phyloP scores from a whole-genome alignment of 2,888 invertebrate species.

The Pristionchus entomophagus region DNA sequence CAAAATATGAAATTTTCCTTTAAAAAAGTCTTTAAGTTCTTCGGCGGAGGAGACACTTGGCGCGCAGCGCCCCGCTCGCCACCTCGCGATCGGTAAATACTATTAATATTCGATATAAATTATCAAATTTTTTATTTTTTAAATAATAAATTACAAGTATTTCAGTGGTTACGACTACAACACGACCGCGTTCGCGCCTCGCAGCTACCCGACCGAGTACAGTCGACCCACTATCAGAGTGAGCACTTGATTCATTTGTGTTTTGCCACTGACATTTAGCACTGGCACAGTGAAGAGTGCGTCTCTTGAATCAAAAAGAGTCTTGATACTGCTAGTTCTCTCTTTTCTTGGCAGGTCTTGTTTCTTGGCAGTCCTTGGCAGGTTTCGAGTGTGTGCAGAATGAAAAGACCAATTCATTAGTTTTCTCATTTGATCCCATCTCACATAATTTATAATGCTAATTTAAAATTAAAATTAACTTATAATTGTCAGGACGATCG shows the following conservation, averaged over 20 bases:
- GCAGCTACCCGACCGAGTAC: neutral
- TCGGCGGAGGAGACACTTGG: neutral
- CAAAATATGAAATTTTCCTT: neutral
- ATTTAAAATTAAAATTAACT: neutral
- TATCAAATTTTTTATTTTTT: neutral
- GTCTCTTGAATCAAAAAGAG: no score
- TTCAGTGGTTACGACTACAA: neutral
- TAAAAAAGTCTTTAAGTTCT: no score
- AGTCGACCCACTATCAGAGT: neutral
- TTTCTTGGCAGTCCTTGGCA: no score
- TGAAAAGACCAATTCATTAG: no score
- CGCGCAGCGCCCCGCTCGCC: neutral
- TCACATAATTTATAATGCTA: neutral
- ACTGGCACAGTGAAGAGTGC: no score
- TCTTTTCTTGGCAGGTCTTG: no score
- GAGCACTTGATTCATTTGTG: neutral
- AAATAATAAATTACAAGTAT: neutral
- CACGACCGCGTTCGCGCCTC: neutral
- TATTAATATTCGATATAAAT: neutral
- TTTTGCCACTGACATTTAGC: no score
- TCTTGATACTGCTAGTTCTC: no score
- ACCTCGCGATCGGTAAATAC: neutral
- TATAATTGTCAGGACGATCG: slow-evolving; percentile 9
- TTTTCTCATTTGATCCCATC: no score
- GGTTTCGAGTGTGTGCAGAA: no score